Evolutionary conservation across 2,113 vertebrate genomes (phyloP).

Genomic region (Oceanodroma tethys): DNA sequence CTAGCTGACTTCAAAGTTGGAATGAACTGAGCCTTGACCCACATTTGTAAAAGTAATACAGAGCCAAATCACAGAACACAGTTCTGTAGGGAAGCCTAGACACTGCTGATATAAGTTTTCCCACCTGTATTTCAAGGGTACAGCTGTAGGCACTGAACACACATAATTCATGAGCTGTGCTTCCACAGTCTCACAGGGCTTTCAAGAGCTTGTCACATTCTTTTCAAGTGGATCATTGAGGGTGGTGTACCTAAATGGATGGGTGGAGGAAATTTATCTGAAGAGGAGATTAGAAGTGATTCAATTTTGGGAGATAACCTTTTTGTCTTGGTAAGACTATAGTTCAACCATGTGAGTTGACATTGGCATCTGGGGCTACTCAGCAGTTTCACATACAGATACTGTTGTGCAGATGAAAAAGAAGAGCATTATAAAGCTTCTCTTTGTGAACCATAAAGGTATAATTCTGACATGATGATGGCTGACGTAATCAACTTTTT

Average conservation of each 20-base stretch:
- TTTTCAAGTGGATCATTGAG: slow-evolving; percentile 58
- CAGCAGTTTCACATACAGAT: slow-evolving; percentile 4
- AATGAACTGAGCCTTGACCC: background rate
- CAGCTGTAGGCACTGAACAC: background rate
- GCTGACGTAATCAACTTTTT: slow-evolving; percentile 12
- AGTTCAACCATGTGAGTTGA: slow-evolving; percentile 10
- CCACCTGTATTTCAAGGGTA: background rate
- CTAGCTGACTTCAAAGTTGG: background rate
- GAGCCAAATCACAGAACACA: background rate
- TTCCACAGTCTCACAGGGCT: background rate
- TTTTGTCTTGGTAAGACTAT: slow-evolving; percentile 28
- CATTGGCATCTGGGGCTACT: background rate
- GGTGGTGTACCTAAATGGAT: slow-evolving; percentile 38
- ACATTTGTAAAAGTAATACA: background rate
- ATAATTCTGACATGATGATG: slow-evolving; percentile 1
- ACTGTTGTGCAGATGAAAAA: background rate
- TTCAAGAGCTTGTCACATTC: slow-evolving; percentile 32
- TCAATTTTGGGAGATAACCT: slow-evolving; percentile 51
- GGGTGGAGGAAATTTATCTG: slow-evolving; percentile 58
- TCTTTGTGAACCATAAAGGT: background rate
- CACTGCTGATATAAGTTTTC: background rate
- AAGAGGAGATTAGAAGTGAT: slow-evolving; percentile 55
- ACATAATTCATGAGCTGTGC: background rate
- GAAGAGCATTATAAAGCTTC: slow-evolving; percentile 12
- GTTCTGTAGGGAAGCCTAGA: background rate